Evolutionary conservation across 1,140 invertebrate genomes (phyloP).

Genomic region (Danaus melanippus): DNA sequence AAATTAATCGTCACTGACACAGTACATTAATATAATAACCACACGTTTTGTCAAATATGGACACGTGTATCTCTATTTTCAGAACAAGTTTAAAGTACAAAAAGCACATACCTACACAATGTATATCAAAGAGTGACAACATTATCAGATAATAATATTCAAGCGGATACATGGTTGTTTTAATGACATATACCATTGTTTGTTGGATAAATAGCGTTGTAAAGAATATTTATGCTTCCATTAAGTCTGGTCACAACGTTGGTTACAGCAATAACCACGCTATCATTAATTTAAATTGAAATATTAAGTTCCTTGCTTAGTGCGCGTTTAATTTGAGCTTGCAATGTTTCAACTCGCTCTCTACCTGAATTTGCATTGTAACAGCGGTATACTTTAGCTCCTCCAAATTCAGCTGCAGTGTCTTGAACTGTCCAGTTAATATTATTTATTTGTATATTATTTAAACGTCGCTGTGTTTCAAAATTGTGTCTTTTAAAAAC

Average conservation of each 20-base stretch:
- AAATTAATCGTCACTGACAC: too few species aligned
- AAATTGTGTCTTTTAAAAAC: too few species aligned
- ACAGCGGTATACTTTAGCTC: not conserved
- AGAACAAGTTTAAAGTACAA: too few species aligned
- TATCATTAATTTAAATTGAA: constrained; percentile 52
- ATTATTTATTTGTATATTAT: not conserved
- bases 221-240: constrained; percentile 44
- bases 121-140: too few species aligned
- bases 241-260: constrained; percentile 38
- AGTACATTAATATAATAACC: too few species aligned
- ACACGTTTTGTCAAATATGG: too few species aligned
- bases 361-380: constrained; percentile 16
- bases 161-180: constrained; percentile 21
- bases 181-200: constrained; percentile 41
- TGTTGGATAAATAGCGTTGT: constrained; percentile 32
- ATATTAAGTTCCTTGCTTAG: constrained; percentile 39
- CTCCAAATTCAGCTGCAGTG: too few species aligned
- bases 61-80: too few species aligned
- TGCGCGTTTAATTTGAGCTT: constrained; percentile 22
- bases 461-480: too few species aligned
- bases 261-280: constrained; percentile 30
- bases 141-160: too few species aligned
- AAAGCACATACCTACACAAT: too few species aligned
- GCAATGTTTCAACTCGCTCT: constrained; percentile 14
- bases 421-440: not conserved